These are phyloP conservation scores for Megamerina dolium DNA, from an alignment of 2,888 invertebrate genomes.

Conservation along the genomic window DNA sequence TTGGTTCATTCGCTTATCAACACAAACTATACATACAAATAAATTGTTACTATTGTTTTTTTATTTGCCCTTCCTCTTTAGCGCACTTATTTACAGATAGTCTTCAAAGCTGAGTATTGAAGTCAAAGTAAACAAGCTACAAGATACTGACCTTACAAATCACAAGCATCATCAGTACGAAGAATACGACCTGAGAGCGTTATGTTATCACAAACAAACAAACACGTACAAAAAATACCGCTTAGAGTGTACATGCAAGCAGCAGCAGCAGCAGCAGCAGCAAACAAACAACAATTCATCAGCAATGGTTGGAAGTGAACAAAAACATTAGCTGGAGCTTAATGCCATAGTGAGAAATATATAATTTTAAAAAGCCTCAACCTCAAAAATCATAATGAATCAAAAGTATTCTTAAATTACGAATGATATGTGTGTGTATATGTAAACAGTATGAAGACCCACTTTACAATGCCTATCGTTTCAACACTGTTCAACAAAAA, in stretches of 20 bases:
- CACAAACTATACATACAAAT: too few species aligned
- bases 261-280: not conserved
- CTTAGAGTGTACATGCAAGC: too few species aligned
- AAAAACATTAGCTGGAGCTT: too few species aligned
- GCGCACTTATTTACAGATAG: not conserved
- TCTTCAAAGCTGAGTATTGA: too few species aligned
- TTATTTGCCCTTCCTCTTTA: conserved; percentile 7
- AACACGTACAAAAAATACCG: too few species aligned
- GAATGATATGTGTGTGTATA: too few species aligned
- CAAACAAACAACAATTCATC: too few species aligned
- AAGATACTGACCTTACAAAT: conserved; percentile 15
- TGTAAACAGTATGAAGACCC: too few species aligned
- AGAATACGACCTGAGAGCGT: not conserved
- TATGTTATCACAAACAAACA: conserved; percentile 1
- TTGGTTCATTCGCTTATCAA: too few species aligned
- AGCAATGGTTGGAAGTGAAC: too few species aligned
- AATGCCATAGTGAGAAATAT: not conserved
- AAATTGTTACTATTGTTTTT: not conserved
- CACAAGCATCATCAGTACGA: not conserved
- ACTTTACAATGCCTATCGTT: too few species aligned
- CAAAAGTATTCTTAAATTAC: not conserved
- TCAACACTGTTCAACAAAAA: too few species aligned
- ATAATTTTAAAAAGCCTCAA: not conserved
- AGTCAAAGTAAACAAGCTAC: conserved; percentile 18
- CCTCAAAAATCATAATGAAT: not conserved